Percentiles rank a stretch among this genome's conserved stretches.
phyloP scores from a whole-genome alignment of 2,797 vertebrate species.

The Argyrosomus regius region DNA sequence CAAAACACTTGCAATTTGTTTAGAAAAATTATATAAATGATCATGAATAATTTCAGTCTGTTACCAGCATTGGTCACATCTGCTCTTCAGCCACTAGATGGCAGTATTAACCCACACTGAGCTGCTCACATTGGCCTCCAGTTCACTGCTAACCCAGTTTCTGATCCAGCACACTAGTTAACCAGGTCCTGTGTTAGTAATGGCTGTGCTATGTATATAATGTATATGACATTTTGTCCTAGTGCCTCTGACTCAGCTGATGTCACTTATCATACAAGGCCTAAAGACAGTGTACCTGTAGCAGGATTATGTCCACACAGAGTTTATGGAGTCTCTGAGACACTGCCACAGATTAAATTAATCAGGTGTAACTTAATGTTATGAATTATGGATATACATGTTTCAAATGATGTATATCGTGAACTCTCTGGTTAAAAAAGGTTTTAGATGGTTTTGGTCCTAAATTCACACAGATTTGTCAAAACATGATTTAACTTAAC shows the following conservation, averaged over 20 bases:
- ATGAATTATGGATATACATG: too few species aligned
- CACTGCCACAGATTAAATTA: too few species aligned
- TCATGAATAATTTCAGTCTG: background rate
- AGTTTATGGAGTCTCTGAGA: slow-evolving; percentile 80
- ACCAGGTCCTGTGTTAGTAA: slow-evolving; percentile 43
- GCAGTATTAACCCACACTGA: slow-evolving; percentile 48
- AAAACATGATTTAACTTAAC: too few species aligned
- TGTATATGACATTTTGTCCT: slow-evolving; percentile 14
- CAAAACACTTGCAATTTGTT: background rate
- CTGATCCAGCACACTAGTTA: slow-evolving; percentile 14
- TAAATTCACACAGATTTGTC: background rate
- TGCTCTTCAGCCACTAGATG: slow-evolving; percentile 55
- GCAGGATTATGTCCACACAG: slow-evolving; percentile 89
- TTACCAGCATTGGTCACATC: background rate
- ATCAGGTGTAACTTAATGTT: too few species aligned
- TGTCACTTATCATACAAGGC: slow-evolving; percentile 51
- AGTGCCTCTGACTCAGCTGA: slow-evolving; percentile 19
- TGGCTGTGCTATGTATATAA: background rate
- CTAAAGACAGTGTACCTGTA: slow-evolving; percentile 91
- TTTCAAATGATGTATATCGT: too few species aligned
- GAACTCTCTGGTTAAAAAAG: too few species aligned
- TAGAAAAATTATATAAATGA: too few species aligned
- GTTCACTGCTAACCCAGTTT: too few species aligned
- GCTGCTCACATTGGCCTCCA: background rate
- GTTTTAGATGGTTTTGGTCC: background rate